A percentile compares a stretch with the other conserved stretches of the same genome.
Evolutionary conservation across 2,888 invertebrate genomes (phyloP).

Genomic region (Fragum whitleyi): DNA sequence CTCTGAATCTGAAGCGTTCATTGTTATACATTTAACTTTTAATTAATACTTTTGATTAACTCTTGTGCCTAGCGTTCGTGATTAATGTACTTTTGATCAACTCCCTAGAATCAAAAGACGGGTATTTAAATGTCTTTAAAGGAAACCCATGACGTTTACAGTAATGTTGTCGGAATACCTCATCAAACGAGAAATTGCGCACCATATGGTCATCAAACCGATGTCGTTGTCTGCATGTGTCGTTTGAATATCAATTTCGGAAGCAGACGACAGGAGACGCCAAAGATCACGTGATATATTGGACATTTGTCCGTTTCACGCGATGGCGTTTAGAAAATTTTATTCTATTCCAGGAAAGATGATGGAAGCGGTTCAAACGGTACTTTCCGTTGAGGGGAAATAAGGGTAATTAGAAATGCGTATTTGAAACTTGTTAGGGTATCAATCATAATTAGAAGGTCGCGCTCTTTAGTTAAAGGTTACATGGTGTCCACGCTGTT

Average conservation of each 20-base stretch:
- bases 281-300: conserved; percentile 61
- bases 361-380: conserved; percentile 14
- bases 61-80: conserved; percentile 1
- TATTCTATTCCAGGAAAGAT: conserved; percentile 2
- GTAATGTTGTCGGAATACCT: conserved; percentile 44
- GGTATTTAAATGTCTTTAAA: conserved; percentile 22
- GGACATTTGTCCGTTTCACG: conserved; percentile 38
- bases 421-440: conserved; percentile 19
- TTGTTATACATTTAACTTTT: conserved; percentile 22
- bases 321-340: conserved; percentile 11
- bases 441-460: conserved; percentile 19
- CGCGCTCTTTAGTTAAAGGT: conserved; percentile 7
- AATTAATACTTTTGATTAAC: conserved; percentile 27
- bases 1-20: neutral
- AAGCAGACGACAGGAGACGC: conserved; percentile 48
- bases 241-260: conserved; percentile 60
- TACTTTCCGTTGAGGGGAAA: conserved; percentile 10
- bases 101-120: conserved; percentile 11
- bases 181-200: conserved; percentile 50
- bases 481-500: neutral
- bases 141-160: conserved; percentile 23
- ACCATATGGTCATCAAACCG: conserved; percentile 60
- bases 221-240: conserved; percentile 49
- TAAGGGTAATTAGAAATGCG: conserved; percentile 33
- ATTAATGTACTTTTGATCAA: conserved; percentile 31